Conservation (phyloP, 2,113 vertebrate species). For the Monarcha castaneiventris region DNA sequence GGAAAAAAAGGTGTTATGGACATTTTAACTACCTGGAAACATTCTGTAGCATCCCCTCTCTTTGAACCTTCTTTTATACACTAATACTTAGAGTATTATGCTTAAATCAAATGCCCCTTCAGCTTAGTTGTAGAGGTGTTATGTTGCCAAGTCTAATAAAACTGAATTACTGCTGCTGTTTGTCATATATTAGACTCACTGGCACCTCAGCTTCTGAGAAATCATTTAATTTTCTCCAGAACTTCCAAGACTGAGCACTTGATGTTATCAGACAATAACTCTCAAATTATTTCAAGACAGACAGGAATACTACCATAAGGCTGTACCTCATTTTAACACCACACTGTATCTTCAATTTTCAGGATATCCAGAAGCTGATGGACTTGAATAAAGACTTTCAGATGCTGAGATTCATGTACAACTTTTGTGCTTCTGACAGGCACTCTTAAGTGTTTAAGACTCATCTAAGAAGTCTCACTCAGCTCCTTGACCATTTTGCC, state of each 20-base stretch:
- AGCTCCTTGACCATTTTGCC: background rate
- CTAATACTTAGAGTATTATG: background rate
- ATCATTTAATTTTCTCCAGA: background rate
- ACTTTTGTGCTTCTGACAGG: background rate
- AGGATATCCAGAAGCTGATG: background rate
- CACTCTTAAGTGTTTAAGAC: background rate
- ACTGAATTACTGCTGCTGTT: background rate
- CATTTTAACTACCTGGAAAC: background rate
- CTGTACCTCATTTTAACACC: background rate
- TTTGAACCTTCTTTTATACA: background rate
- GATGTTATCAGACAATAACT: background rate
- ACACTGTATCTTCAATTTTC: background rate
- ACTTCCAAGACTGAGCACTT: background rate
- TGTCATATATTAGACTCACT: background rate
- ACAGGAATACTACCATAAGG: background rate
- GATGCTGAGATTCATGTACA: background rate
- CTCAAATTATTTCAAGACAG: background rate
- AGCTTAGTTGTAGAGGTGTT: background rate
- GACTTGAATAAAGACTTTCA: background rate
- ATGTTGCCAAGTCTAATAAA: background rate
- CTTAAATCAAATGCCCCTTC: conserved; percentile 8
- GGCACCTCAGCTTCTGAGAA: background rate
- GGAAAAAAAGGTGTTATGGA: background rate
- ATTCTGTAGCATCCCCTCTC: background rate
- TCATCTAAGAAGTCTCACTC: background rate